A percentile compares a stretch with the other conserved stretches of the same genome.
phyloP scores from a whole-genome alignment of 2,888 invertebrate species.

The Xestia rhomboidea region DNA sequence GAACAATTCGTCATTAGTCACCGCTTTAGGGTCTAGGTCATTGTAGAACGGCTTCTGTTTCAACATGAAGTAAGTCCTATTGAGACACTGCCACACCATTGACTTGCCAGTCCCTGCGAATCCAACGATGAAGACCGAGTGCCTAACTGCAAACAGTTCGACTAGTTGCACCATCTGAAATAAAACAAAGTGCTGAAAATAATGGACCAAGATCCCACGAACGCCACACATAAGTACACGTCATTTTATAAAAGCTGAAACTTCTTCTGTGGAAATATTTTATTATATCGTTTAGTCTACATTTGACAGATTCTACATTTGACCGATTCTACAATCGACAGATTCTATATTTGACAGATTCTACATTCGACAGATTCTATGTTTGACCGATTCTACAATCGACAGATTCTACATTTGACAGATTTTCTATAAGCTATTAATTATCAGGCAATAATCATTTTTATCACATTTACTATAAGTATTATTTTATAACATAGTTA shows the following conservation, averaged over 20 bases:
- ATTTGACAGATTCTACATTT: no score
- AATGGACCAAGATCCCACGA: not conserved
- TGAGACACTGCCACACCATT: slow-evolving; percentile 97
- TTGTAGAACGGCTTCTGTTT: slow-evolving; percentile 95
- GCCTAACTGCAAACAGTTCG: slow-evolving; percentile 97
- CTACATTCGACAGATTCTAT: no score
- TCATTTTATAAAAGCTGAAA: not conserved
- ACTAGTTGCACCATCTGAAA: slow-evolving; percentile 96
- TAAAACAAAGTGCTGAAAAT: slow-evolving; percentile 10
- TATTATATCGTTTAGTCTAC: no score
- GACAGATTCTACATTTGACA: no score
- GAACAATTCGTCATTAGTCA: slow-evolving; percentile 98
- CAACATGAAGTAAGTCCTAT: slow-evolving; percentile 95
- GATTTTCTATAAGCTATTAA: no score
- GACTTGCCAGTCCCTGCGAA: slow-evolving; percentile 97
- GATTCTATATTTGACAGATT: no score
- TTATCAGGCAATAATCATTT: no score
- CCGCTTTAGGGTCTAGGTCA: slow-evolving; percentile 98
- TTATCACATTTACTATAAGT: no score
- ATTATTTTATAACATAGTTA: no score
- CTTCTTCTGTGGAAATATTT: not conserved
- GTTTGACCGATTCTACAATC: no score
- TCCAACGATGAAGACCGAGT: slow-evolving; percentile 97
- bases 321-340: no score
- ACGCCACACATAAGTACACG: not conserved